A percentile compares a stretch with the other conserved stretches of the same genome.
Evolutionary conservation across 2,797 vertebrate genomes (phyloP).

Genomic region (Neopelma chrysocephalum): DNA sequence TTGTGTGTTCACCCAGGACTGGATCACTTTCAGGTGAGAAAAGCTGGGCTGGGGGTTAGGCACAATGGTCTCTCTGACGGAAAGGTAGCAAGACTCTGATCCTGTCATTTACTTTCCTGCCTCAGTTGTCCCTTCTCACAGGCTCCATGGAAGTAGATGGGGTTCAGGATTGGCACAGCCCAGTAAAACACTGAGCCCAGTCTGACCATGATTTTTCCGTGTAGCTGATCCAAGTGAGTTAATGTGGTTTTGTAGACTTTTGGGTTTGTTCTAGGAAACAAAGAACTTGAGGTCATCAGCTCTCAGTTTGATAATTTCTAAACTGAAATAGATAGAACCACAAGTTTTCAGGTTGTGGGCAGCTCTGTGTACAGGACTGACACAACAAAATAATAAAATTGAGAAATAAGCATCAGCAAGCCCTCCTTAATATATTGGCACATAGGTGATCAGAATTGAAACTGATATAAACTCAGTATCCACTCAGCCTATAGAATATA

Average conservation of each 20-base stretch:
- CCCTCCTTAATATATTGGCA: not conserved
- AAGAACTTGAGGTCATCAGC: not conserved
- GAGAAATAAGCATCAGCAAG: not conserved
- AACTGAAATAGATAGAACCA: not conserved
- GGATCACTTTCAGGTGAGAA: not conserved
- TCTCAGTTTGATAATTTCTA: not conserved
- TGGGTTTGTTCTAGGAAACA: not conserved
- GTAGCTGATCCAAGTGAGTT: not conserved
- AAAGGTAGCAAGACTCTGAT: not conserved
- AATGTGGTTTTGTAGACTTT: not conserved
- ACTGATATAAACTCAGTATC: not conserved
- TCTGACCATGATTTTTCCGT: not conserved
- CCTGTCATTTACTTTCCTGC: not conserved
- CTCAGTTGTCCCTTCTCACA: not conserved
- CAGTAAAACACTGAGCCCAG: not conserved
- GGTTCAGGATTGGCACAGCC: not conserved
- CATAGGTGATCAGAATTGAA: not conserved
- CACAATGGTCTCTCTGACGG: not conserved
- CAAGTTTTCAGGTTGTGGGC: not conserved
- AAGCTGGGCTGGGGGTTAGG: not conserved
- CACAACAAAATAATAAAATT: not conserved
- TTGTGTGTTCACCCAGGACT: not conserved
- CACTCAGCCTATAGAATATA: not conserved
- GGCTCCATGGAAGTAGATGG: rapidly evolving
- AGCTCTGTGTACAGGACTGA: not conserved